Evolutionary conservation across 1,140 invertebrate species (phyloP).

Genomic region (Neodiprion fabricii): DNA sequence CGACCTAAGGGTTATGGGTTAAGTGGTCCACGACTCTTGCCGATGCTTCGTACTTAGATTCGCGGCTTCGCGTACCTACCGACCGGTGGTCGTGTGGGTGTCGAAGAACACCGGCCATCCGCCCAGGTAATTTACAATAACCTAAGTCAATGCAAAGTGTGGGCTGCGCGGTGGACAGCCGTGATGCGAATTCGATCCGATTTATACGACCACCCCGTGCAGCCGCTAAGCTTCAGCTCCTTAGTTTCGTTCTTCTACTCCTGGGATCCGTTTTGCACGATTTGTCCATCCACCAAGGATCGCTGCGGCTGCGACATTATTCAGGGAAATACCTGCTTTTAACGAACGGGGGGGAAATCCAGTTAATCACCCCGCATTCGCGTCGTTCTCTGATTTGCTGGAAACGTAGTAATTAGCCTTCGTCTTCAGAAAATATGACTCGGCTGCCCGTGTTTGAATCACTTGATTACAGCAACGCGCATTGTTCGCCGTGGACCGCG

Average conservation of each 20-base stretch:
- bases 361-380: background rate
- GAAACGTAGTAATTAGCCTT: background rate
- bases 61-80: background rate
- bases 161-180: slow-evolving; percentile 31
- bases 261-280: too few species aligned
- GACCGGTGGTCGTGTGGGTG: background rate
- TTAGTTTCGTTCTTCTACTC: too few species aligned
- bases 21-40: slow-evolving; percentile 38
- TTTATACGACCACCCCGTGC: too few species aligned
- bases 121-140: slow-evolving; percentile 47
- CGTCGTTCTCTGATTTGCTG: background rate
- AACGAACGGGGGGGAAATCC: too few species aligned
- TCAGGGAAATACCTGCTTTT: too few species aligned
- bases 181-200: background rate
- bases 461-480: slow-evolving; percentile 6
- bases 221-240: too few species aligned
- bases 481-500: slow-evolving; percentile 1
- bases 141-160: slow-evolving; percentile 47
- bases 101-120: background rate
- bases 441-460: background rate
- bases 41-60: slow-evolving; percentile 1
- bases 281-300: too few species aligned
- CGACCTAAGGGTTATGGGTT: slow-evolving; percentile 47
- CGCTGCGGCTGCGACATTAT: too few species aligned
- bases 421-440: background rate